Evolutionary conservation across 2,797 vertebrate species (phyloP), one percentile per base, ranked within the genome.

Genomic region (Rhinophrynus dorsalis): DNA sequence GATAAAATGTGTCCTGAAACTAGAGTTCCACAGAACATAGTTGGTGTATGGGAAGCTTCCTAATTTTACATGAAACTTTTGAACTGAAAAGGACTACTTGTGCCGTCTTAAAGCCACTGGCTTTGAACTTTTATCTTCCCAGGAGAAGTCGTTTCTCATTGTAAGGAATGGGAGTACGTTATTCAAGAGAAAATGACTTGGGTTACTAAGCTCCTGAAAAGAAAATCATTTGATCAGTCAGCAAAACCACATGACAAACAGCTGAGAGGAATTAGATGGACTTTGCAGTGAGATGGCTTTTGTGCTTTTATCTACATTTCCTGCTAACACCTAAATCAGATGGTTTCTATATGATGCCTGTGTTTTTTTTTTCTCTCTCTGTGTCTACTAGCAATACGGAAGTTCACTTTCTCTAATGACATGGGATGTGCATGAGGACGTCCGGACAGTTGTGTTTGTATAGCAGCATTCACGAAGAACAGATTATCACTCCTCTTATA

Each of bases 251-350:
- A 92, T 90, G 93, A 95, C 85, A 44, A 86, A 81, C 93, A 93
- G 92, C 92, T 95, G 93, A 95, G 77, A 78, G 80, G 84, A 80
- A 90, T 90, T 90, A 86, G 70, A 82, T 82, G 78, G 79, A 38
- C 62, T 65, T 52, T 47, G 37, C 54, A 51, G 42, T 64, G 42
- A 58, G 57, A 59, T 66, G 62, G 67, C 48, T 67, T 50, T 58
- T 56, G 47, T 55, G 27, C 37, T 24, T 51, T 32, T 20, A 48
- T 12, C 1, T 47, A 23, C 5, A 44, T 27, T 74, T 65, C 71
- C 37, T 29, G 7, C 38, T 0, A 2, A 40, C 0, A 68, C 65
- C 29, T 57, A 52, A 33, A 64, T 59, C 60, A 42, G 18, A 5
- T 72, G 48, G 12, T 69, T 27, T 68, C 32, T 69, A 52, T 61